Evolutionary conservation across 2,113 vertebrate genomes (phyloP), one percentile per base, ranked within the genome.

Genomic region (Cololabis saira): DNA sequence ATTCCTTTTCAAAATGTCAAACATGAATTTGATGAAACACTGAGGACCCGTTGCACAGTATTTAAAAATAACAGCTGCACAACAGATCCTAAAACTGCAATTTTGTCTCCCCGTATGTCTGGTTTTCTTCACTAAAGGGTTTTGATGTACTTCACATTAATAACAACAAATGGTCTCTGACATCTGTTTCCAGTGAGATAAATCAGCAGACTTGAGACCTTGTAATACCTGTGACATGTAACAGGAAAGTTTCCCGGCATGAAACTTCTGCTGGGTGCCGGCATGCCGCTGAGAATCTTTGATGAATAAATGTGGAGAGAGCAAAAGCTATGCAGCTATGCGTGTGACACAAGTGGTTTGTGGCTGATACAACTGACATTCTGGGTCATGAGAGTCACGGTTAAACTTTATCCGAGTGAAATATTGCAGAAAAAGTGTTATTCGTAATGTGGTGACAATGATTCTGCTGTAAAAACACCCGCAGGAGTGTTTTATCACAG

Each of bases 231-330:
- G 6, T 47, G 53, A 62, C 55, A 45, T 15, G 19, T 54, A 45
- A 68, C 52, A 48, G 62, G 55, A 37, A 8, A 19, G 54, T 30
- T 60, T 68, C 43, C 40, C 56, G 30, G 40, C 0, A 27, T n/a
- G 41, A 47, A 48, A 47, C 27, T 53, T 18, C 45, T 12, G 56
- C 50, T 61, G 48, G 37, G 53, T 17, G n/a, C 53, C 16, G 50
- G 48, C 22, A 45, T 17, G n/a, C 53, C 16, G 50, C 16, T 12
- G n/a, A 45, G 61, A 54, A 53, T 48, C 60, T 67, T 14, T 61
- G 56, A 67, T 67, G 66, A 74, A 60, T 50, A 67, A 30, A 41
- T 54, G 55, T 43, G 33, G 27, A 18, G 43, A 52, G 63, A 49
- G 59, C 44, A 49, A 13, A 22, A 22, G 37, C 2, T 3, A 57